These are phyloP conservation scores for Aramus guarauna DNA, from an alignment of 2,113 vertebrate genomes.

Conservation along the genomic window DNA sequence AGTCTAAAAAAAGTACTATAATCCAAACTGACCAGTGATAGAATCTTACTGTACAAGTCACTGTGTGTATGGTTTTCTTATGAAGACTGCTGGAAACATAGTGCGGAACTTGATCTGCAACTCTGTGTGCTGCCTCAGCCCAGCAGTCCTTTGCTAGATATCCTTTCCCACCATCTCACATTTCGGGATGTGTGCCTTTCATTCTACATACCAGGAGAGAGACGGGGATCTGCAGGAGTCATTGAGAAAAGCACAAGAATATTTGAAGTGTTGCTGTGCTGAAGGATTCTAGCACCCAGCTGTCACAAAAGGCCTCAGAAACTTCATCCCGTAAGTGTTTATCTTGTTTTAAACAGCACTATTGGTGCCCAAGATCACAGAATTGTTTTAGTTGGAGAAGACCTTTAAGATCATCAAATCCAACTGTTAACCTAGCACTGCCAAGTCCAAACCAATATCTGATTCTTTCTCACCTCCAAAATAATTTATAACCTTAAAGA, in stretches of 20 bases:
- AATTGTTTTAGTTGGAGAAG: too few species aligned
- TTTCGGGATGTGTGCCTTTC: neutral
- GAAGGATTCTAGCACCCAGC: neutral
- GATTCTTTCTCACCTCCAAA: neutral
- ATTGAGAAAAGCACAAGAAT: neutral
- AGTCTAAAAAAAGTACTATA: neutral
- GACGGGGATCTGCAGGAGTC: neutral
- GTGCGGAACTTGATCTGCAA: neutral
- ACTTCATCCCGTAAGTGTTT: rapidly evolving
- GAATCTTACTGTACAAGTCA: neutral
- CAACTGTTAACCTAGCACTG: too few species aligned
- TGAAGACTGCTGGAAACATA: neutral
- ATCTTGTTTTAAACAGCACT: neutral
- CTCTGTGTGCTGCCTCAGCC: neutral
- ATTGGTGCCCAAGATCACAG: neutral
- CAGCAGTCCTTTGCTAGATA: neutral
- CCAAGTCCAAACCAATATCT: neutral
- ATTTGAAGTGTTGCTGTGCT: rapidly evolving
- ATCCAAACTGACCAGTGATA: neutral
- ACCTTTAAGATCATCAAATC: too few species aligned
- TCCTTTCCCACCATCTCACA: neutral
- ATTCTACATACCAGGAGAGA: neutral
- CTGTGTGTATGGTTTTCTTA: neutral
- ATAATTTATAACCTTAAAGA: neutral
- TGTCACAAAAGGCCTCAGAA: neutral